These are phyloP conservation scores for Patella depressa DNA, from an alignment of 2,888 invertebrate genomes.

Conservation along the genomic window DNA sequence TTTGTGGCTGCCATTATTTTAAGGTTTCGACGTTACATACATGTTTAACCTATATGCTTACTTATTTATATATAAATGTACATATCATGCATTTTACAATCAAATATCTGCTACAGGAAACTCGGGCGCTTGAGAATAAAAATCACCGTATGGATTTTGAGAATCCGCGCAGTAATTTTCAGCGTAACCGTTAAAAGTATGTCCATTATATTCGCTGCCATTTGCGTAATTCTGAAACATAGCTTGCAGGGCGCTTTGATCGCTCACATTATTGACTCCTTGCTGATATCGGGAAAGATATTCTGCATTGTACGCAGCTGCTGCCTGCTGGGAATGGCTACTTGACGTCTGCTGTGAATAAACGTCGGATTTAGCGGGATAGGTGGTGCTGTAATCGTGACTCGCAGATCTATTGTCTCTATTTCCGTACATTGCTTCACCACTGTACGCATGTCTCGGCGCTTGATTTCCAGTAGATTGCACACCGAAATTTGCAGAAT, in stretches of 20 bases:
- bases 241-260: slow-evolving; percentile 7
- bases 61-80: too few species aligned
- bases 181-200: slow-evolving; percentile 18
- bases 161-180: slow-evolving; percentile 20
- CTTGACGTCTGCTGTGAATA: slow-evolving; percentile 41
- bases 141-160: slow-evolving; percentile 23
- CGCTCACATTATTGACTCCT: slow-evolving; percentile 47
- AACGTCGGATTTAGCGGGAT: slow-evolving; percentile 34
- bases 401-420: slow-evolving; percentile 19
- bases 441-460: not conserved
- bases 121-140: slow-evolving; percentile 16
- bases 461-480: slow-evolving; percentile 8
- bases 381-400: slow-evolving; percentile 33
- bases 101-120: slow-evolving; percentile 8
- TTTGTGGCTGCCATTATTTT: too few species aligned
- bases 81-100: too few species aligned
- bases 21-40: too few species aligned
- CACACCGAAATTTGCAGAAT: slow-evolving; percentile 4
- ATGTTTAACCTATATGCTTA: too few species aligned
- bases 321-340: slow-evolving; percentile 31
- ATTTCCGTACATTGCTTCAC: slow-evolving; percentile 10
- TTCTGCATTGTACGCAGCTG: slow-evolving; percentile 47
- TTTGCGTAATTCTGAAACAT: not conserved
- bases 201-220: not conserved
- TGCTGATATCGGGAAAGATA: slow-evolving; percentile 46